Conservation (phyloP, 2,797 vertebrate genomes). For the Onychomys torridus region DNA sequence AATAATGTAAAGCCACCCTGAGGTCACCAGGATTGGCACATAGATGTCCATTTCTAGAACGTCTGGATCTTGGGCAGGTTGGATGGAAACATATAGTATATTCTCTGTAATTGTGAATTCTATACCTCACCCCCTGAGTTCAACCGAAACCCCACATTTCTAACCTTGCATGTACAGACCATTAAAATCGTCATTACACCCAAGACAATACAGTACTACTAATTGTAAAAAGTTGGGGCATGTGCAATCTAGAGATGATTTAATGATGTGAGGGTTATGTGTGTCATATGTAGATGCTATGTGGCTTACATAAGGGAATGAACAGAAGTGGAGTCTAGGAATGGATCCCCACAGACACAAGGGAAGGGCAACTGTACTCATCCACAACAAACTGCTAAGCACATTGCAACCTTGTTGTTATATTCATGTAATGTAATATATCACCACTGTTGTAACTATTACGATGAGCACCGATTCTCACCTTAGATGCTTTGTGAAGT, state of each 20-base stretch:
- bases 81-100: neutral
- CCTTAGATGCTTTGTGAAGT: neutral
- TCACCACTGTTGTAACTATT: neutral
- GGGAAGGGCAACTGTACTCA: neutral
- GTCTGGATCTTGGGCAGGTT: neutral
- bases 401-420: neutral
- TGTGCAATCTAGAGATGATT: neutral
- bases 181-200: neutral
- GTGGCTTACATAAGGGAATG: neutral
- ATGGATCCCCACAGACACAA: neutral
- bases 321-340: neutral
- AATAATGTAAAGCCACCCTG: neutral
- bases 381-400: neutral
- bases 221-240: neutral
- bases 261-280: neutral
- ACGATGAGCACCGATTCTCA: neutral
- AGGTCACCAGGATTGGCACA: neutral
- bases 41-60: neutral
- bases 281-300: neutral
- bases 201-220: neutral
- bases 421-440: neutral
- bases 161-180: neutral
- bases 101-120: neutral
- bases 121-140: neutral
- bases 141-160: neutral